These are phyloP conservation scores for Aleiodes testaceus DNA, from an alignment of 2,888 invertebrate genomes.

Conservation along the genomic window DNA sequence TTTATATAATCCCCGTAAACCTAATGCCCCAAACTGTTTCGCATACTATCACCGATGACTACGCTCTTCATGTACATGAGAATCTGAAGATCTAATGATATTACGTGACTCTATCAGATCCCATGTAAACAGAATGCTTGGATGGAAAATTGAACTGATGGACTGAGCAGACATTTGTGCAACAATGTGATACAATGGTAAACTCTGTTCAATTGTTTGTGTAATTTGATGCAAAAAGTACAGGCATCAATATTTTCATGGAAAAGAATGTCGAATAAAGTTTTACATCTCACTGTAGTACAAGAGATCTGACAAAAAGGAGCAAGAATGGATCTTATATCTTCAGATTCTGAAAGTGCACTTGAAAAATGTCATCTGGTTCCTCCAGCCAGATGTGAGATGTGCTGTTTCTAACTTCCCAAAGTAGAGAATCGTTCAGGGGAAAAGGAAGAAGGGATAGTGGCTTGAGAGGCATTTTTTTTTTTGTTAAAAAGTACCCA, in stretches of 20 bases:
- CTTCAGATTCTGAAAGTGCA: conserved; percentile 13
- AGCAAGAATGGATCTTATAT: conserved; percentile 7
- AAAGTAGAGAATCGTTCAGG: background rate
- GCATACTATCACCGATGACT: background rate
- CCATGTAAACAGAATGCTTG: conserved; percentile 39
- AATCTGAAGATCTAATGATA: conserved; percentile 47
- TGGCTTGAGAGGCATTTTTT: conserved; percentile 26
- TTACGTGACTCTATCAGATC: conserved; percentile 45
- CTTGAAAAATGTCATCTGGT: conserved; percentile 27
- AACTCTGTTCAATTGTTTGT: background rate
- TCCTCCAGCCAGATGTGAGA: conserved; percentile 14
- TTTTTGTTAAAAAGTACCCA: conserved; percentile 25
- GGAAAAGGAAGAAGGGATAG: background rate
- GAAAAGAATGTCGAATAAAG: background rate
- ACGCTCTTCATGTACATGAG: background rate
- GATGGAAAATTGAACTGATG: conserved; percentile 39
- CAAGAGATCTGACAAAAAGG: background rate
- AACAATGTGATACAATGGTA: conserved; percentile 8
- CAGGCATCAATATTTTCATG: conserved; percentile 4
- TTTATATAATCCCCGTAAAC: background rate
- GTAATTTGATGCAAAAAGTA: background rate
- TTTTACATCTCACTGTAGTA: background rate
- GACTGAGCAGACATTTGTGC: conserved; percentile 10
- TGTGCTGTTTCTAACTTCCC: conserved; percentile 18
- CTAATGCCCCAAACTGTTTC: background rate